phyloP scores from a whole-genome alignment of 2,888 invertebrate genomes.

The Corbicula japonica region DNA sequence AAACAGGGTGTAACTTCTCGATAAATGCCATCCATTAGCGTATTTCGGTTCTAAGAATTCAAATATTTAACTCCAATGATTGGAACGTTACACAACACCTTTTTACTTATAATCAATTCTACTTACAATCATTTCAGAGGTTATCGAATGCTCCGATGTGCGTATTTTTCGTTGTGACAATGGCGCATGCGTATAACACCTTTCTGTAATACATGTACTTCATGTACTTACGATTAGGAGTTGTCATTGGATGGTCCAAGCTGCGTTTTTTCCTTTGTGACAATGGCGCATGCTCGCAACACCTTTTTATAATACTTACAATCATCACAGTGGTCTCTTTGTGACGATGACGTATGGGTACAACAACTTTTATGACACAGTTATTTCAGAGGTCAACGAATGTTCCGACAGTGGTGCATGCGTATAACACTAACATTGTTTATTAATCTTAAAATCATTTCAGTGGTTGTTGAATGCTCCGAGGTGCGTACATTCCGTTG shows the following conservation, averaged over 20 bases:
- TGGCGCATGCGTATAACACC: constrained; percentile 91
- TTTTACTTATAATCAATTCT: no score
- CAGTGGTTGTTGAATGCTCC: constrained; percentile 48
- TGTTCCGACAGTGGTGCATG: no score
- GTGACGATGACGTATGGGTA: constrained; percentile 89
- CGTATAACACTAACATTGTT: neutral
- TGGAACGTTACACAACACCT: no score
- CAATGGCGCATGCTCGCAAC: constrained; percentile 90
- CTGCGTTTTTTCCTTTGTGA: constrained; percentile 77
- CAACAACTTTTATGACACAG: no score
- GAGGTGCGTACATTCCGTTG: constrained; percentile 63
- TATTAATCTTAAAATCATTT: neutral
- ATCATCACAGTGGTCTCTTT: constrained; percentile 56
- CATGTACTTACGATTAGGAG: no score
- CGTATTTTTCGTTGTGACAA: constrained; percentile 81
- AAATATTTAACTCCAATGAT: no score
- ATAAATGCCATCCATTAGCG: no score
- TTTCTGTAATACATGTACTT: no score
- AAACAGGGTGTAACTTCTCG: no score
- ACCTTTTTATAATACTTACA: no score
- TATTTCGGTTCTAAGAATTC: no score
- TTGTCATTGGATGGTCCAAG: constrained; percentile 44
- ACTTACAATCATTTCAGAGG: constrained; percentile 12
- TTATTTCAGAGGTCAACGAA: no score
- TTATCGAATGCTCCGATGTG: constrained; percentile 50